Base-by-base conservation (phyloP, 2,113 vertebrate genomes). In the Spilogale gracilis region DNA sequence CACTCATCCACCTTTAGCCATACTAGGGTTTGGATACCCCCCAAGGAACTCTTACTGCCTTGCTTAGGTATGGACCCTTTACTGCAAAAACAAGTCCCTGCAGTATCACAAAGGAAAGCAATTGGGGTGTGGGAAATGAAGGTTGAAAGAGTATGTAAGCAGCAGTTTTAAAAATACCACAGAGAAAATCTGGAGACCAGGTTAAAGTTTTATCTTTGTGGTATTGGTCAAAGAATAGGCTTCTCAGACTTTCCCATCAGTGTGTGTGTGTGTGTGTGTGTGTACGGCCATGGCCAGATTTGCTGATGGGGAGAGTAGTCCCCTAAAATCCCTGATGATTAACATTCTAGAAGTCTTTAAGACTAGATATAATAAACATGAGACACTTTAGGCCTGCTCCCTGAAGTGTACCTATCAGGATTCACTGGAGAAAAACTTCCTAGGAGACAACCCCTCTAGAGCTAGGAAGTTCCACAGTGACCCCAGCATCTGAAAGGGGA, bases 261-360 rank as follows among this genome's bases (percentile, higher is more conserved):
- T 25, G 11, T 58, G 11, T 8, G 10, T 9, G 5, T 32, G 50
- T 25, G 2, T 17, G 82, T 7, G 8, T 10, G 54, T 23, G 71
- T 12, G 38, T 9, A n/a, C 20, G 69, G 43, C 10, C 52, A 76
- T 76, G 21, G 3, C 52, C 11, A 83, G 45, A 12, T 17, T 38
- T 74, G 32, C 48, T 88, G 6, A 76, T 81, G 23, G 58, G 23
- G 25, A 32, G 17, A 14, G 14, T 38, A 80, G 11, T 82, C 10
- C 10, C 65, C 45, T 76, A 87, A 91, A 6, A 91, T 2, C 7
- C 25, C 25, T 78, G 7, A 13, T 38, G 7, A 95, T 18, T 76
- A n/a, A 67, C 25, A 92, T 76, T 95, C 63, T 92, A 89, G 25
- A 74, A 54, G 9, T 93, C 30, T 81, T 96, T 73, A 96, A 81